Conservation (phyloP, 2,888 invertebrate genomes). For the Schizaphis graminum region DNA sequence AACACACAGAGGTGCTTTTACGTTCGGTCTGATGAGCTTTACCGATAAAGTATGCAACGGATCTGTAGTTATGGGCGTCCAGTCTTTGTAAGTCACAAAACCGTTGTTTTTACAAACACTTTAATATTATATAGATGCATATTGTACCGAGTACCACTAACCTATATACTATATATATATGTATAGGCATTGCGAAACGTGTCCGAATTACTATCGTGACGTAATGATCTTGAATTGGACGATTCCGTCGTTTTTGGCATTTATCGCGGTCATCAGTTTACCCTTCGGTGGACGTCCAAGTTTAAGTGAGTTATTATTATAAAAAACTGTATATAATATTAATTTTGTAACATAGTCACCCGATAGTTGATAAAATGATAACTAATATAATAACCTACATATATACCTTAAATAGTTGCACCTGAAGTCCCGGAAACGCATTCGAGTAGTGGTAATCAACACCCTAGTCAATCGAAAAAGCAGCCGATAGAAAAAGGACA, state of each 20-base stretch:
- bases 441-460: background rate
- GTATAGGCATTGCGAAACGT: background rate
- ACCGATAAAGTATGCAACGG: slow-evolving; percentile 94
- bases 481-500: slow-evolving; percentile 46
- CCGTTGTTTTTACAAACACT: background rate
- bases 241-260: slow-evolving; percentile 51
- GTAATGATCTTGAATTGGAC: slow-evolving; percentile 58
- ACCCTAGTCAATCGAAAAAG: background rate
- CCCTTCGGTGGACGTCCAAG: slow-evolving; percentile 55
- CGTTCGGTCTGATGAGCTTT: slow-evolving; percentile 94
- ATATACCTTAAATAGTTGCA: background rate
- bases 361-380: background rate
- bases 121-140: background rate
- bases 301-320: background rate
- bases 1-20: slow-evolving; percentile 88
- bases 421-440: background rate
- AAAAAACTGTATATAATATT: no score
- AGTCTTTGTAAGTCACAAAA: slow-evolving; percentile 78
- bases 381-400: background rate
- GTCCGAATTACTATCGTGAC: slow-evolving; percentile 44
- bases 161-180: background rate
- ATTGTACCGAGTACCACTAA: background rate
- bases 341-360: background rate
- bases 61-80: slow-evolving; percentile 85
- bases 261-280: slow-evolving; percentile 45